phyloP scores from a whole-genome alignment of 1,140 invertebrate genomes.

The Sitodiplosis mosellana region DNA sequence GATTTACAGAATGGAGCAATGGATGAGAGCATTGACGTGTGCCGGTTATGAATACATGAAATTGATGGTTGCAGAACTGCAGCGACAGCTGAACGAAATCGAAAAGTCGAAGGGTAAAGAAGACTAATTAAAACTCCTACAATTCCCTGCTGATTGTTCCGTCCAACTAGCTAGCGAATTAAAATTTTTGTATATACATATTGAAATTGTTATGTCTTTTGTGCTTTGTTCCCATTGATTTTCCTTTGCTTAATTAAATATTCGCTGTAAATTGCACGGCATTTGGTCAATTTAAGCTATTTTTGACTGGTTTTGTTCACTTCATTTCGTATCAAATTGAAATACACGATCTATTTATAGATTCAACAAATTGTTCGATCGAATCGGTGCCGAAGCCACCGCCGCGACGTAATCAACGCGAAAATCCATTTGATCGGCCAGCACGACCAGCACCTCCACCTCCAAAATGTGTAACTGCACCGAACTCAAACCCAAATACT shows the following conservation, averaged over 20 bases:
- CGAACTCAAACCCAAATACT: conserved; percentile 19
- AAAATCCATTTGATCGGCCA: conserved; percentile 45
- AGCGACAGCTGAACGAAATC: conserved; percentile 75
- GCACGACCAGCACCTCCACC: conserved; percentile 17
- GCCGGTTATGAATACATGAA: conserved; percentile 95
- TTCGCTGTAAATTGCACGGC: too few relatives aligned
- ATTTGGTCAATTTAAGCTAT: background rate
- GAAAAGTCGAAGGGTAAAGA: conserved; percentile 33
- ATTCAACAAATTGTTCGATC: too few relatives aligned
- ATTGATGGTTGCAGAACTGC: conserved; percentile 83
- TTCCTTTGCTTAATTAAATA: too few relatives aligned
- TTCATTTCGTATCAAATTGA: too few relatives aligned
- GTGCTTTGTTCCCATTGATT: too few relatives aligned
- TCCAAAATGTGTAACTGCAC: too few relatives aligned
- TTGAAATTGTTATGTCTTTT: too few relatives aligned
- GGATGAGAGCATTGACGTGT: conserved; percentile 93
- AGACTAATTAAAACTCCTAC: background rate
- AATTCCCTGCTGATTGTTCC: too few relatives aligned
- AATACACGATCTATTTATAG: too few relatives aligned
- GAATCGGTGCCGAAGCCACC: conserved; percentile 33
- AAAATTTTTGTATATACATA: too few relatives aligned
- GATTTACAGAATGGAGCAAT: conserved; percentile 54
- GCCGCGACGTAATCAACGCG: conserved; percentile 32
- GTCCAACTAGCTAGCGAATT: too few relatives aligned
- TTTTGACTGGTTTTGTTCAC: background rate